phyloP scores from a whole-genome alignment of 1,140 invertebrate species.

The Ephestia elutella region DNA sequence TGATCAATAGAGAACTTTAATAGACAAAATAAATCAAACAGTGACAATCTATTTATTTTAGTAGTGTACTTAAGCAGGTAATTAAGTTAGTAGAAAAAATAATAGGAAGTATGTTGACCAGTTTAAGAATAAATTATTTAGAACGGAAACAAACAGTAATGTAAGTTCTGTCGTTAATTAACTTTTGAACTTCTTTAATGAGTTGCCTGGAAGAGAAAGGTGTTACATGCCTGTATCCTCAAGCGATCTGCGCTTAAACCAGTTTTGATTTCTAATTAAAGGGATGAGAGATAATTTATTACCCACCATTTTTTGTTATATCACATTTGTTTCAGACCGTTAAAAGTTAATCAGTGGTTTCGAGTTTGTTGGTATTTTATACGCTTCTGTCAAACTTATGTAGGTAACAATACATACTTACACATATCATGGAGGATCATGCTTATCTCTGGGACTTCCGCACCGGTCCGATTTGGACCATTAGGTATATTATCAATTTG shows the following conservation, averaged over 20 bases:
- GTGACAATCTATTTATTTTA: too few relatives aligned
- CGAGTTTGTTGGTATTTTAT: neutral
- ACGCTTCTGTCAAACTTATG: too few relatives aligned
- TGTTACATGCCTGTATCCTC: neutral
- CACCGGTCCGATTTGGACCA: too few relatives aligned
- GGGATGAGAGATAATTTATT: constrained; percentile 3
- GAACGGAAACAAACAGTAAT: neutral
- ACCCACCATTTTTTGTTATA: neutral
- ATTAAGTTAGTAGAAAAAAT: too few relatives aligned
- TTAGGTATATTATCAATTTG: too few relatives aligned
- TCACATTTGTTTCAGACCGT: neutral
- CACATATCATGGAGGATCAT: too few relatives aligned
- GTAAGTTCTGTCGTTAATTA: neutral
- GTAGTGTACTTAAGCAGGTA: too few relatives aligned
- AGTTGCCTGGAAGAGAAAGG: neutral
- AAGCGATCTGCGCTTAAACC: neutral
- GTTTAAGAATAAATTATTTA: neutral
- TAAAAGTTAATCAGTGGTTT: neutral
- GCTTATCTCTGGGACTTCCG: too few relatives aligned
- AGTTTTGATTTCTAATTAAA: constrained; percentile 5
- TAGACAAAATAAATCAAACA: too few relatives aligned
- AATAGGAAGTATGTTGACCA: too few relatives aligned
- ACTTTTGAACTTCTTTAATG: constrained; percentile 11
- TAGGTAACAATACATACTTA: too few relatives aligned
- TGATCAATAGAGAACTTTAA: too few relatives aligned